A percentile compares a stretch with the other conserved stretches of the same genome.
phyloP scores from a whole-genome alignment of 2,797 vertebrate species.

The Ctenopoma multispine region DNA sequence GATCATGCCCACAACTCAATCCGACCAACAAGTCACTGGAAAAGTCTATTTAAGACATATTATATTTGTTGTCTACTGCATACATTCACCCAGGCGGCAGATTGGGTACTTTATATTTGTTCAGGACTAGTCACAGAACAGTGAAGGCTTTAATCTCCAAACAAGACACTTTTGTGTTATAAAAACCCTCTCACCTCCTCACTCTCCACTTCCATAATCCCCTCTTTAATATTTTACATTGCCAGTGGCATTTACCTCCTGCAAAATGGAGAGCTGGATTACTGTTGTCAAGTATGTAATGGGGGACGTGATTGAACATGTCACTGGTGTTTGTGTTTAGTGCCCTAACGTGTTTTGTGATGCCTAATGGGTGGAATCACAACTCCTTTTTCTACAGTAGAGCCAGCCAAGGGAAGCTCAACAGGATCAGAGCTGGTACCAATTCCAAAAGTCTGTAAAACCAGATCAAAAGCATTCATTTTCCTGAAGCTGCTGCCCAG shows the following conservation, averaged over 20 bases:
- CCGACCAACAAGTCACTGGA: background rate
- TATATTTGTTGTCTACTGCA: slow-evolving; percentile 27
- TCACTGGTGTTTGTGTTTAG: slow-evolving; percentile 42
- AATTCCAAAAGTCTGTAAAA: slow-evolving; percentile 41
- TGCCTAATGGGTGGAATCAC: slow-evolving; percentile 29
- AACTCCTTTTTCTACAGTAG: slow-evolving; percentile 7
- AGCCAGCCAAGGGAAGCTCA: slow-evolving; percentile 32
- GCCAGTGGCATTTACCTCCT: slow-evolving; percentile 59
- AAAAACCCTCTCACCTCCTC: slow-evolving; percentile 34
- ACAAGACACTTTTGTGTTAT: slow-evolving; percentile 68
- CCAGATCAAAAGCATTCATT: slow-evolving; percentile 49
- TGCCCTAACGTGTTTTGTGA: slow-evolving; percentile 48
- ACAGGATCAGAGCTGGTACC: slow-evolving; percentile 46
- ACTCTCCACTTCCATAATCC: slow-evolving; percentile 72
- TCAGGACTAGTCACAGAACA: slow-evolving; percentile 40
- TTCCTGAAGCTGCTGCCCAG: slow-evolving; percentile 56
- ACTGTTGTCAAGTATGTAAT: slow-evolving; percentile 63
- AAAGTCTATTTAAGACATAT: slow-evolving; percentile 23
- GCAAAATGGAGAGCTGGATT: slow-evolving; percentile 71
- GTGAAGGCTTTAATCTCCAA: slow-evolving; percentile 69
- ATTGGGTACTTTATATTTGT: slow-evolving; percentile 41
- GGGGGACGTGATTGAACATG: slow-evolving; percentile 66
- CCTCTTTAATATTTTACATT: slow-evolving; percentile 73
- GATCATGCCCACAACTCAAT: background rate
- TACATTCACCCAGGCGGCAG: slow-evolving; percentile 17